These are phyloP conservation scores for Pontoporia blainvillei DNA, from an alignment of 2,113 vertebrate species.

Conservation along the genomic window DNA sequence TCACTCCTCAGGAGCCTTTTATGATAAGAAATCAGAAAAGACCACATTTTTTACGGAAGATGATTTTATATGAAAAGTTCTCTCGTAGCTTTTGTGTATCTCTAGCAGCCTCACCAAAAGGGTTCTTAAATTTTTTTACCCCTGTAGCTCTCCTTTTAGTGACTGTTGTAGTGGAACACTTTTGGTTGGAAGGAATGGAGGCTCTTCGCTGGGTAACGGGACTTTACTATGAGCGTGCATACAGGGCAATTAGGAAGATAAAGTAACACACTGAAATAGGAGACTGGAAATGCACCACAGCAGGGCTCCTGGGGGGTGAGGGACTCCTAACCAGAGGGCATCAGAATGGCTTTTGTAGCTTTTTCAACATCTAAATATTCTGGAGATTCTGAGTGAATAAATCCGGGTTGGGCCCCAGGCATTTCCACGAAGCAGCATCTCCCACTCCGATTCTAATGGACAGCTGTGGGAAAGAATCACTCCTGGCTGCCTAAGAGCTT, in stretches of 20 bases:
- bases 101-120: background rate
- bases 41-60: background rate
- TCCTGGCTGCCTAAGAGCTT: no score
- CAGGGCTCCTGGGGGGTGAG: background rate
- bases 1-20: background rate
- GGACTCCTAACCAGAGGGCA: background rate
- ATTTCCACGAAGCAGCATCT: background rate
- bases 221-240: background rate
- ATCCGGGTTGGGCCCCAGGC: no score
- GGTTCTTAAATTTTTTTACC: background rate
- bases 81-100: background rate
- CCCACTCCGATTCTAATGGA: background rate
- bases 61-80: background rate
- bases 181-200: background rate
- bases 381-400: background rate
- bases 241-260: background rate
- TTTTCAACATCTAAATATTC: background rate
- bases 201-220: background rate
- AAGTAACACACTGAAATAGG: background rate
- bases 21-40: background rate
- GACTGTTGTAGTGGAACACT: background rate
- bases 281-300: fast-evolving
- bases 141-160: background rate
- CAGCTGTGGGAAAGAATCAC: background rate
- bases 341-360: background rate